Percentiles rank a stretch among this genome's conserved stretches.
phyloP scores from a whole-genome alignment of 1,140 invertebrate genomes.

The Spodoptera frugiperda region DNA sequence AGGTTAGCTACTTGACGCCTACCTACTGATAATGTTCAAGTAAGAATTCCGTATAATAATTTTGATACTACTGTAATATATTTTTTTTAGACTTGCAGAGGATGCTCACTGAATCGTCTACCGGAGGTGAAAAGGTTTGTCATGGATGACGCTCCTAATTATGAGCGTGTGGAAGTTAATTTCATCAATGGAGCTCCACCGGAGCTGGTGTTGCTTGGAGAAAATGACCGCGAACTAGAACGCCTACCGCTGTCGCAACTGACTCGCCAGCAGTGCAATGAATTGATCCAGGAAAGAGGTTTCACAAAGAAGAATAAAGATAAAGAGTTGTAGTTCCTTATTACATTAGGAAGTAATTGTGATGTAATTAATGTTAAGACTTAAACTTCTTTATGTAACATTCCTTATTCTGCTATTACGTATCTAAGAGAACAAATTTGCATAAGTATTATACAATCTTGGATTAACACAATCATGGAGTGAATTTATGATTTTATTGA shows the following conservation, averaged over 20 bases:
- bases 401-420: slow-evolving; percentile 1
- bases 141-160: slow-evolving; percentile 90
- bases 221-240: slow-evolving; percentile 88
- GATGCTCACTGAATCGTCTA: slow-evolving; percentile 91
- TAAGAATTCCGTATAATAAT: not conserved
- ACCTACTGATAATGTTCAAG: not conserved
- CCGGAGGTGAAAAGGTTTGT: slow-evolving; percentile 92
- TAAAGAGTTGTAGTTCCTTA: slow-evolving; percentile 27
- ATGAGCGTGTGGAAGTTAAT: slow-evolving; percentile 88
- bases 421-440: slow-evolving; percentile 9
- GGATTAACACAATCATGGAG: not conserved
- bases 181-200: slow-evolving; percentile 90
- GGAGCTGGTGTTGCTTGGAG: slow-evolving; percentile 88
- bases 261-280: slow-evolving; percentile 89
- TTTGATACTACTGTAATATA: not conserved
- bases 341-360: not conserved
- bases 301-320: slow-evolving; percentile 81
- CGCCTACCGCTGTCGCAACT: slow-evolving; percentile 87
- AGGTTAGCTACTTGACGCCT: slow-evolving; percentile 57
- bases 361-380: not conserved
- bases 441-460: not conserved
- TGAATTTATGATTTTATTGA: not conserved
- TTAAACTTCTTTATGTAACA: slow-evolving; percentile 21
- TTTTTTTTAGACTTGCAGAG: slow-evolving; percentile 90
- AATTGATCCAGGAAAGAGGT: slow-evolving; percentile 88